phyloP scores from a whole-genome alignment of 2,113 vertebrate genomes.

The Cariama cristata region DNA sequence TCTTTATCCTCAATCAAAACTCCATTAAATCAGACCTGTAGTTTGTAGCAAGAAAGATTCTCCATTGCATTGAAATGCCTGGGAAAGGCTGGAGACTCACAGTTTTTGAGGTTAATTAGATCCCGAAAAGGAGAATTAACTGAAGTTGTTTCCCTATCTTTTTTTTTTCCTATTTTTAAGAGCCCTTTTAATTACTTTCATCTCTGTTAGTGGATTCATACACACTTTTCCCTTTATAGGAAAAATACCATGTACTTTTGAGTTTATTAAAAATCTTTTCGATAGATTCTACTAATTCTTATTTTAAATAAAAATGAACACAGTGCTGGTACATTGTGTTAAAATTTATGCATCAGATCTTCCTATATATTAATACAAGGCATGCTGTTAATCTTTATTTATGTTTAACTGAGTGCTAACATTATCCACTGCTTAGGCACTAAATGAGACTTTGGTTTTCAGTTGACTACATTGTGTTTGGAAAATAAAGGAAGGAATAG shows the following conservation, averaged over 20 bases:
- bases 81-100: neutral
- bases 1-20: conserved; percentile 51
- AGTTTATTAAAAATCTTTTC: conserved; percentile 13
- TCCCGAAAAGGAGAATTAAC: conserved; percentile 26
- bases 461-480: neutral
- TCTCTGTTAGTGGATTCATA: neutral
- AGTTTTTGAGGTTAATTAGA: conserved; percentile 42
- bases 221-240: neutral
- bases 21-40: conserved; percentile 26
- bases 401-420: neutral
- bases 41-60: neutral
- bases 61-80: conserved; percentile 9
- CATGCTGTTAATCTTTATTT: neutral
- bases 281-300: neutral
- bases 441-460: neutral
- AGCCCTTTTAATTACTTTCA: neutral
- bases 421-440: neutral
- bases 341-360: neutral
- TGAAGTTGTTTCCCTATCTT: neutral
- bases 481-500: neutral
- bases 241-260: neutral
- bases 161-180: neutral
- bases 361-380: neutral
- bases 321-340: neutral
- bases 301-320: neutral